phyloP scores from a whole-genome alignment of 2,113 vertebrate genomes.

The Corythornis cristatus region DNA sequence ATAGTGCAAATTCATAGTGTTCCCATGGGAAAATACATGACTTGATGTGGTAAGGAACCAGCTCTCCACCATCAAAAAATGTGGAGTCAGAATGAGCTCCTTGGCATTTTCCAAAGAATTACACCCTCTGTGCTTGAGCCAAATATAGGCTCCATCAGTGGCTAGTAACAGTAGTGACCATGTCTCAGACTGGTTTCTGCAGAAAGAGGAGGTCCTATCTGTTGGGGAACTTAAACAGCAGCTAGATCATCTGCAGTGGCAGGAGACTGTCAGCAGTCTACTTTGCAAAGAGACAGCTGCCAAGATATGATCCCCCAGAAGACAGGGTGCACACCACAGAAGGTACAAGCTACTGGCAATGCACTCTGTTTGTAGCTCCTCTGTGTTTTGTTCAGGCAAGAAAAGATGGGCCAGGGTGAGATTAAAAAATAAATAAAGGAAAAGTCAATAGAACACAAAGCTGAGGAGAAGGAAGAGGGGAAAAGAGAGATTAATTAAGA shows the following conservation, averaged over 20 bases:
- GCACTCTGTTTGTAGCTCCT: neutral
- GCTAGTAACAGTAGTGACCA: neutral
- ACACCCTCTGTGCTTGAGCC: neutral
- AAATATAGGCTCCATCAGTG: neutral
- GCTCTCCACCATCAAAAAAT: neutral
- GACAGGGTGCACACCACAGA: neutral
- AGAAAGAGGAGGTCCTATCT: neutral
- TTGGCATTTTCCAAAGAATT: neutral
- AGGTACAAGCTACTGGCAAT: neutral
- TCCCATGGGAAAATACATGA: constrained; percentile 18
- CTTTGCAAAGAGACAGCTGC: neutral
- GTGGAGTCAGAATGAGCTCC: neutral
- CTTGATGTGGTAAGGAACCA: neutral
- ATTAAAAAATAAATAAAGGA: neutral
- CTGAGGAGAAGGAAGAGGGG: neutral
- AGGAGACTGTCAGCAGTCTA: neutral
- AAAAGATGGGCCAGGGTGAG: neutral
- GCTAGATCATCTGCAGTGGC: neutral
- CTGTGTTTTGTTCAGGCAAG: neutral
- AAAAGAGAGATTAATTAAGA: neutral
- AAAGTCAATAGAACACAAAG: neutral
- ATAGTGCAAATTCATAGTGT: neutral
- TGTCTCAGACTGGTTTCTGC: neutral
- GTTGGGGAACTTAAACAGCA: neutral
- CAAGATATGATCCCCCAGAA: neutral